Base-by-base conservation (phyloP, 2,113 vertebrate species). In the Manacus vitellinus region DNA sequence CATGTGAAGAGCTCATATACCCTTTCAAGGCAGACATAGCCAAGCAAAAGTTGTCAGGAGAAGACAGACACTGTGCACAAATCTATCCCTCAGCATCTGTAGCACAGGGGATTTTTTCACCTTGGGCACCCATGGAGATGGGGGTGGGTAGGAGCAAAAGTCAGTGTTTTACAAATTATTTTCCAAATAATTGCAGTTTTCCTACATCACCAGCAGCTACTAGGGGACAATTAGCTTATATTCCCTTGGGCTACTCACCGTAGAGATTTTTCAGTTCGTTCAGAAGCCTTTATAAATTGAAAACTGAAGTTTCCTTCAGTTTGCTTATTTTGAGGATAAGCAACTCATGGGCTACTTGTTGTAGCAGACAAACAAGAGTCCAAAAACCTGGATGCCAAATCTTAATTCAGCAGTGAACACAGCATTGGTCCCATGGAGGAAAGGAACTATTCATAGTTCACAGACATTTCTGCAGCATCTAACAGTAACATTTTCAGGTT, bases 141-240 rank as follows among this genome's bases (percentile, higher is more conserved):
- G 70, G 83, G 59, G 88, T 17, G 15, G 52, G 23, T 43, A 46
- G 21, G 13, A 88, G 55, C 15, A 97, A 77, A 97, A 88, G 73
- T 92, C 92, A 92, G n/a, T 54, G 41, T 49, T 95, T 85, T 88
- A 79, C 75, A 89, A 96, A 96, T 83, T 95, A 94, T 88, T 95
- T 93, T 93, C 88, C 33, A 94, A 91, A 93, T 96, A 97, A 96
- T 93, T 97, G 89, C 54, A 80, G 85, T 97, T 97, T 97, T 94
- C 85, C 92, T 90, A 95, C 78, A 37, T 97, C 76, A 91, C 73
- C 95, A 84, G 77, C 85, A 97, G 91, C 92, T 95, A 55, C 79
- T 85, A 77, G 81, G 59, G 66, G 97, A 92, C 65, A 92, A 80
- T 82, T 96, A 95, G 66, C 52, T 95, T 94, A 77, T 56, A 80